Evolutionary conservation across 2,888 invertebrate genomes (phyloP), one percentile per base, ranked within the genome.

Genomic region (Cryptocephalus moraei): DNA sequence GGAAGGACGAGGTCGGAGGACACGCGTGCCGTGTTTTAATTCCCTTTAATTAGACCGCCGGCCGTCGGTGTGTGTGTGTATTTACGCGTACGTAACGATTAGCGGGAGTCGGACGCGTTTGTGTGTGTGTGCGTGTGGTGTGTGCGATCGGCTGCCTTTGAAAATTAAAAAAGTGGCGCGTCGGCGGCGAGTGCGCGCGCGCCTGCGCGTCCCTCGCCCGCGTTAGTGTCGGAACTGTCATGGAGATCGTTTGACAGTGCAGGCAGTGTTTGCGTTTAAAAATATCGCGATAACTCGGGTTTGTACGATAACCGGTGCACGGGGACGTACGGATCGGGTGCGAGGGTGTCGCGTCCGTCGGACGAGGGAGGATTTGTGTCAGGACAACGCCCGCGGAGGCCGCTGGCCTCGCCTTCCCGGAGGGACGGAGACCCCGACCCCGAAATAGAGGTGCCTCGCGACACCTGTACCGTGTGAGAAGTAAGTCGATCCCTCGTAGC

Each of bases 171-270:
- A 55, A 51, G 48, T 36, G 46, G 39, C 33, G 33, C 44, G 45
- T 41, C 43, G 0, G 22, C 22, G 22, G 22, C 48, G 55, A 52
- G 55, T 43, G 46, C 52, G 53, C 53, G 51, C 51, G 48, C 45
- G 48, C 52, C 48, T 55, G 56, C 56, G 54, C 49, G 32, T 4
- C 8, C 1, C 9, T 2, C 32, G 32, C 32, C 32, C 32, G 32
- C 51, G 53, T 57, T 56, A 42, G 60, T 64, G 63, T 63, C 56
- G 62, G 62, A 62, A 62, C 66, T 67, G 68, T 68, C 67, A 68
- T 68, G 68, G 68, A 65, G 60, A 58, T 59, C 58, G 65, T 67
- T 67, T 68, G 67, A 67, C 67, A 66, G 65, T 63, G 58, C 53
- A 58, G 48, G 57, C 33, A 57, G 63, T 68, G 65, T 69, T 66